These are phyloP conservation scores for Orthosia incerta DNA, from an alignment of 2,888 invertebrate species.

Conservation along the genomic window DNA sequence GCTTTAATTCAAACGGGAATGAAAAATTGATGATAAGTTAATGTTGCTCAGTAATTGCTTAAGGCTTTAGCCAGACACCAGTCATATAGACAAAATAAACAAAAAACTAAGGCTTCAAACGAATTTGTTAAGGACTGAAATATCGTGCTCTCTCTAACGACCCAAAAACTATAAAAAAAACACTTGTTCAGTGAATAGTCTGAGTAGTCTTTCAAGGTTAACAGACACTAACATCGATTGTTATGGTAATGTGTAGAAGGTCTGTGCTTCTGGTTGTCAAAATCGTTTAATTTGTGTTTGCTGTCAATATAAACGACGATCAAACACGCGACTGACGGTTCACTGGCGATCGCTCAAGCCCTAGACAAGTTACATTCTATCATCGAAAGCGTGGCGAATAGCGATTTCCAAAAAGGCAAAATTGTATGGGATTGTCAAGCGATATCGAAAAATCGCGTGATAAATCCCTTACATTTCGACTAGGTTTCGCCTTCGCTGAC, in stretches of 20 bases:
- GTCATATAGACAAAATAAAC: too few species aligned
- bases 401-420: too few species aligned
- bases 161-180: conserved; percentile 7
- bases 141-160: too few species aligned
- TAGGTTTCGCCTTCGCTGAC: too few species aligned
- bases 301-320: conserved; percentile 66
- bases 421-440: too few species aligned
- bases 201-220: conserved; percentile 38
- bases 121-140: neutral
- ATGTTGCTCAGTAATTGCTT: neutral
- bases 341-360: conserved; percentile 7
- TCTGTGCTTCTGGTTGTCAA: conserved; percentile 72
- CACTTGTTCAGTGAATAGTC: conserved; percentile 12
- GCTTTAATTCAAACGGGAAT: conserved; percentile 33
- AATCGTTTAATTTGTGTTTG: conserved; percentile 74
- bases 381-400: too few species aligned
- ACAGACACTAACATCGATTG: conserved; percentile 55
- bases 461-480: too few species aligned
- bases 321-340: conserved; percentile 68
- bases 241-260: conserved; percentile 64
- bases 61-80: neutral
- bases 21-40: conserved; percentile 13
- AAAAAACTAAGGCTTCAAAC: neutral
- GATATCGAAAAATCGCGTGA: too few species aligned
- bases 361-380: too few species aligned